These are phyloP conservation scores for Gnathonemus echidnorhynchus DNA, from an alignment of 2,113 vertebrate genomes.

Conservation along the genomic window DNA sequence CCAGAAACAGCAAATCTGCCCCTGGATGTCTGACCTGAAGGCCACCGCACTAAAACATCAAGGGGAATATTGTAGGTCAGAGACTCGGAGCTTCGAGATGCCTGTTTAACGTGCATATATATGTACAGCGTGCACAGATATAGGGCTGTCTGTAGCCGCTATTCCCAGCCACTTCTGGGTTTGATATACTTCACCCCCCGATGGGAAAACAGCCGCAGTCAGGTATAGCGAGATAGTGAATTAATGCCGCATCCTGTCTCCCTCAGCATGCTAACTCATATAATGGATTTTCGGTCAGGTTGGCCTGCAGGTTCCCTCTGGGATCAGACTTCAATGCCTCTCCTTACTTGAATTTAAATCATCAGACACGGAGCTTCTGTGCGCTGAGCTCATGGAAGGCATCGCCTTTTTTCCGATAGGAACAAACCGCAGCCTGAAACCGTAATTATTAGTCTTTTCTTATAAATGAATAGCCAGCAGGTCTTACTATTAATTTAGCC, in stretches of 20 bases:
- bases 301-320: neutral
- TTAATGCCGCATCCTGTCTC: slow-evolving; percentile 4
- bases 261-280: neutral
- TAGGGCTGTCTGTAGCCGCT: neutral
- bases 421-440: neutral
- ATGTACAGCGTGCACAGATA: neutral
- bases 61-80: neutral
- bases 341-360: slow-evolving; percentile 20
- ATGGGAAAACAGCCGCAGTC: neutral
- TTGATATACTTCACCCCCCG: neutral
- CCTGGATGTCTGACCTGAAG: neutral
- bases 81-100: neutral
- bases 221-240: neutral
- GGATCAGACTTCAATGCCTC: slow-evolving; percentile 14
- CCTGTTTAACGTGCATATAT: neutral
- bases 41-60: neutral
- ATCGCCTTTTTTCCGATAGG: neutral
- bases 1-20: neutral
- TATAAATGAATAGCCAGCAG: neutral
- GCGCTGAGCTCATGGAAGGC: slow-evolving; percentile 1
- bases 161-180: neutral
- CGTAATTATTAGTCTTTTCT: neutral
- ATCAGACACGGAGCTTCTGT: slow-evolving; percentile 11
- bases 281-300: slow-evolving; percentile 20
- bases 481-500: neutral